Percentiles rank a stretch among this genome's conserved stretches.
These are phyloP conservation scores for Phyllotreta cruciferae DNA, from an alignment of 2,888 invertebrate species.

Conservation along the genomic window DNA sequence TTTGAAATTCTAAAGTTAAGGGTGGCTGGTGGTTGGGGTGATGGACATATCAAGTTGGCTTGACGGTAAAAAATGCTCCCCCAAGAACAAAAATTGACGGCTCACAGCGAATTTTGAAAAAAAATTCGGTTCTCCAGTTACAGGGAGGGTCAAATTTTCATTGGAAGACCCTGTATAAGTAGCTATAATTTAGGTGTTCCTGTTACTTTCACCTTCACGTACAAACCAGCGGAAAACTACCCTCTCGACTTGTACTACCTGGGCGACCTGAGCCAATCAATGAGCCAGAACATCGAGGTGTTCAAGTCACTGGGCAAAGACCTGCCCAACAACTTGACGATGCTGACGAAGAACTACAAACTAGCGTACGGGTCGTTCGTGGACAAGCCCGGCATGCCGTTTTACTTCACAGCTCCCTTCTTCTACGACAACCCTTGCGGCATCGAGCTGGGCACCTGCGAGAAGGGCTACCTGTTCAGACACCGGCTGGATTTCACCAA, in stretches of 20 bases:
- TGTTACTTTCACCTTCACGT: conserved; percentile 69
- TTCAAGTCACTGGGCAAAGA: conserved; percentile 72
- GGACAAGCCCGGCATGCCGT: conserved; percentile 82
- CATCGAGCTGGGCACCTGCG: conserved; percentile 66
- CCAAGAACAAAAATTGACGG: no score
- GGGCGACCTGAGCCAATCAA: conserved; percentile 90
- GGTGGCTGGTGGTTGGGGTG: no score
- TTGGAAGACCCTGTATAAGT: no score
- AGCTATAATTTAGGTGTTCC: conserved; percentile 53
- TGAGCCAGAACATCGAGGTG: conserved; percentile 85
- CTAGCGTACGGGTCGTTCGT: conserved; percentile 81
- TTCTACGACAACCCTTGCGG: conserved; percentile 68
- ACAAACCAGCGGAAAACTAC: conserved; percentile 82
- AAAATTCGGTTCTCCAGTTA: no score
- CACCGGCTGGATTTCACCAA: conserved; percentile 77
- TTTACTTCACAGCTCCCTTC: conserved; percentile 62
- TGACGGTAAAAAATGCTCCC: no score
- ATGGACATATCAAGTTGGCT: no score
- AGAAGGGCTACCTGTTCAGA: conserved; percentile 81
- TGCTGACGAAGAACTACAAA: conserved; percentile 75
- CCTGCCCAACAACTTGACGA: conserved; percentile 66
- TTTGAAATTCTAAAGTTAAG: no score
- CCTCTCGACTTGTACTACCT: conserved; percentile 88
- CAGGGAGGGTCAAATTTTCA: no score
- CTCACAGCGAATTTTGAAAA: no score